Base-by-base conservation (phyloP, 1,140 invertebrate genomes). In the Onthophagus taurus region DNA sequence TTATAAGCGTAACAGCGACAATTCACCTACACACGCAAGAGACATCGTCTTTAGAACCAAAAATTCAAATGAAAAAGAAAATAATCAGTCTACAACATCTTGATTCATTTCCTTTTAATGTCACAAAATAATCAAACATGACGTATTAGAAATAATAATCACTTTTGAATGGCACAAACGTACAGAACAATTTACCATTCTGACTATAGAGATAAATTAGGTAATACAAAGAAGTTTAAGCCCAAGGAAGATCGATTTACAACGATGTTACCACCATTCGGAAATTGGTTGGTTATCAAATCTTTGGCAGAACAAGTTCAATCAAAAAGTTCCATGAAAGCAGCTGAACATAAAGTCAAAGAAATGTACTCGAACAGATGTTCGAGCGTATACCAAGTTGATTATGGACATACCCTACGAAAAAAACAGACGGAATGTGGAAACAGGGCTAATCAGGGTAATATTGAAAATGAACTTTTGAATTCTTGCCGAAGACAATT, bases 201-300 rank as follows among this genome's bases (percentile, higher is more conserved):
- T n/a, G n/a, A n/a, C n/a, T n/a, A n/a, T n/a, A n/a, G n/a, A n/a
- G n/a, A n/a, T n/a, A n/a, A n/a, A n/a, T n/a, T n/a, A n/a, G n/a
- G n/a, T n/a, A n/a, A n/a, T n/a, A n/a, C n/a, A n/a, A n/a, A n/a
- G n/a, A n/a, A n/a, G n/a, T n/a, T n/a, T n/a, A n/a, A n/a, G n/a
- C n/a, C n/a, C n/a, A n/a, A n/a, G 12, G 12, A 13, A 23, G 37
- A 39, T 26, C 11, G 37, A 12, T 39, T 39, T 16, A 23, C 37
- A 3, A 21, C 23, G 2, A 26, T 13, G 8, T 16, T 39, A 39
- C 37, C 37, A 11, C 6, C 19, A 24, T 17, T 20, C 11, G 37
- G 23, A 0, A 39, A 39, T 12, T 39, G 37, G 37, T 26, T 39
- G 37, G 23, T 39, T 1, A 39, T 39, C 14, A 39, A 39, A 26